Conservation (phyloP, 2,113 vertebrate genomes). For the Myocastor coypus region DNA sequence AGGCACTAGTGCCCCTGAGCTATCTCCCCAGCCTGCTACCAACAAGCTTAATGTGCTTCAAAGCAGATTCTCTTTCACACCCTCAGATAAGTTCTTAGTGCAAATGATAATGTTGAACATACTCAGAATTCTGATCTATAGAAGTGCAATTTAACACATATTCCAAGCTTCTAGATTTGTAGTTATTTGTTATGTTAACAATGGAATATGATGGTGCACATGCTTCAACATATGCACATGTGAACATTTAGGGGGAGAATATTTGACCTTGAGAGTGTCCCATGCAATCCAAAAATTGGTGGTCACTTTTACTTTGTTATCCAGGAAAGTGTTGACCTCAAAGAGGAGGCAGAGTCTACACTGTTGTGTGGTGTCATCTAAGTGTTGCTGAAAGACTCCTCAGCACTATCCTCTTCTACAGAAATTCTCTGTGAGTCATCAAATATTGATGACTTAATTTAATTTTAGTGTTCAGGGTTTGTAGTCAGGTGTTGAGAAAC, state of each 20-base stretch:
- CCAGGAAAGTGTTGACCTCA: background rate
- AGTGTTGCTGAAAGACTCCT: background rate
- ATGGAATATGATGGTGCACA: background rate
- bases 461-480: background rate
- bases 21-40: too few relatives aligned
- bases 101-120: background rate
- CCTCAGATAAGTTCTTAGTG: background rate
- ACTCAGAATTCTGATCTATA: background rate
- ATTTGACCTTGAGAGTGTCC: background rate
- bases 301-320: conserved; percentile 11
- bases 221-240: background rate
- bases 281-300: background rate
- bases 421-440: background rate
- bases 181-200: background rate
- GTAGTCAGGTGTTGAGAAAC: background rate
- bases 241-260: background rate
- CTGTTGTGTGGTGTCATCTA: background rate
- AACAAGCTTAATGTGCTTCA: background rate
- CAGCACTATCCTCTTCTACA: background rate
- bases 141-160: background rate
- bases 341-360: background rate
- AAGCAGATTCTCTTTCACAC: background rate
- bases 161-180: background rate
- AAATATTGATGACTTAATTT: background rate
- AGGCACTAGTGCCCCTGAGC: too few relatives aligned